phyloP scores from a whole-genome alignment of 2,797 vertebrate species.

The Acanthornis magna region DNA sequence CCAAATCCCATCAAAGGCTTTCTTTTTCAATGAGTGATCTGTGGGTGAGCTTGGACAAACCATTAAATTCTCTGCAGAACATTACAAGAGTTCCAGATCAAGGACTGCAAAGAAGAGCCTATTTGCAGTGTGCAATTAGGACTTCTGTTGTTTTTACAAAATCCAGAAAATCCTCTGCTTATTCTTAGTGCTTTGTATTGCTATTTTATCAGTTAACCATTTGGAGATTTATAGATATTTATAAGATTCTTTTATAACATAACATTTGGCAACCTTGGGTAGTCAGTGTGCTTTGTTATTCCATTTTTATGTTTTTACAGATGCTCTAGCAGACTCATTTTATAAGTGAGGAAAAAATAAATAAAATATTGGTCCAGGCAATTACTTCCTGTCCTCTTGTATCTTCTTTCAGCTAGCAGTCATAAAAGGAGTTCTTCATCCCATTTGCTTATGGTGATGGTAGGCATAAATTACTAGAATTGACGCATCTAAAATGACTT shows the following conservation, averaged over 20 bases:
- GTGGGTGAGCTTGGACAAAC: neutral
- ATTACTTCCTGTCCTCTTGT: neutral
- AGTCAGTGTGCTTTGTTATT: neutral
- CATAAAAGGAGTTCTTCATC: constrained; percentile 9
- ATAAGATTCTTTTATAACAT: neutral
- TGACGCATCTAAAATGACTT: constrained; percentile 24
- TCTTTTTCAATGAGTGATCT: neutral
- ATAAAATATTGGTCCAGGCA: constrained; percentile 28
- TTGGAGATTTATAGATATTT: neutral
- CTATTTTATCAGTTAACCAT: neutral
- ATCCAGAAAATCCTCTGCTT: neutral
- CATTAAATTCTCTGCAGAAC: neutral
- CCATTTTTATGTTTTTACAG: neutral
- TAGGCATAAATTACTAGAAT: constrained; percentile 37
- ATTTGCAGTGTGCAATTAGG: neutral
- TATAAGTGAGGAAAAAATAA: constrained; percentile 3
- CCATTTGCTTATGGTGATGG: constrained; percentile 32
- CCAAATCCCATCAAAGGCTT: neutral
- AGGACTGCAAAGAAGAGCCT: neutral
- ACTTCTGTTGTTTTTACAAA: neutral
- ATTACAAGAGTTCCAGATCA: neutral
- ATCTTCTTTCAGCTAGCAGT: neutral
- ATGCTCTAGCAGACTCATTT: neutral
- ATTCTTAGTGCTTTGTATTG: neutral
- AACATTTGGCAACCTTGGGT: neutral